These are phyloP conservation scores for Pardosa pseudoannulata DNA, from an alignment of 2,888 invertebrate species.

Conservation along the genomic window DNA sequence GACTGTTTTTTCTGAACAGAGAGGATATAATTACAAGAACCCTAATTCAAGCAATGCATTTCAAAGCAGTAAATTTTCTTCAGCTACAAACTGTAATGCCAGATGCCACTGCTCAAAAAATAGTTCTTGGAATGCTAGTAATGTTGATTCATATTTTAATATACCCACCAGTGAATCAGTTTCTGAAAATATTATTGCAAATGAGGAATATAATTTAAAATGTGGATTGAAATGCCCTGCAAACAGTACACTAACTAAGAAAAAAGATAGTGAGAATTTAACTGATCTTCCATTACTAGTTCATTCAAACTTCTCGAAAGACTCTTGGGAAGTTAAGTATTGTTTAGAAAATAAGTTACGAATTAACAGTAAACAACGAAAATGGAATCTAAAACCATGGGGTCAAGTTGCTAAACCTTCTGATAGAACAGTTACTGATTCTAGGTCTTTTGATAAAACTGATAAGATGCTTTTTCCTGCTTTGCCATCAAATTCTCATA, in stretches of 20 bases:
- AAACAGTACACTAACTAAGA: neutral
- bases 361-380: constrained; percentile 29
- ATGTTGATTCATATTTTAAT: constrained; percentile 26
- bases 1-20: constrained; percentile 34
- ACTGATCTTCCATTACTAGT: constrained; percentile 45
- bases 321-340: constrained; percentile 29
- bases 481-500: constrained; percentile 48
- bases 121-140: constrained; percentile 22
- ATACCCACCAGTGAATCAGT: constrained; percentile 2
- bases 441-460: constrained; percentile 30
- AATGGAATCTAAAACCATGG: constrained; percentile 37
- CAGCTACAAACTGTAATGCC: constrained; percentile 34
- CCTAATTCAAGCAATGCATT: constrained; percentile 31
- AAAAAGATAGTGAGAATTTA: constrained; percentile 32
- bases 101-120: constrained; percentile 37
- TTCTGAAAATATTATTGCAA: constrained; percentile 24
- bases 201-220: constrained; percentile 41
- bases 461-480: constrained; percentile 61
- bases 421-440: constrained; percentile 8
- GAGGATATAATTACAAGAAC: constrained; percentile 34
- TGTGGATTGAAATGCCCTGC: constrained; percentile 17
- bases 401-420: constrained; percentile 17
- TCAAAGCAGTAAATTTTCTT: constrained; percentile 29
- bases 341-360: constrained; percentile 42
- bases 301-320: constrained; percentile 33